Conservation (phyloP, 2,797 vertebrate species). For the Dermochelys coriacea region DNA sequence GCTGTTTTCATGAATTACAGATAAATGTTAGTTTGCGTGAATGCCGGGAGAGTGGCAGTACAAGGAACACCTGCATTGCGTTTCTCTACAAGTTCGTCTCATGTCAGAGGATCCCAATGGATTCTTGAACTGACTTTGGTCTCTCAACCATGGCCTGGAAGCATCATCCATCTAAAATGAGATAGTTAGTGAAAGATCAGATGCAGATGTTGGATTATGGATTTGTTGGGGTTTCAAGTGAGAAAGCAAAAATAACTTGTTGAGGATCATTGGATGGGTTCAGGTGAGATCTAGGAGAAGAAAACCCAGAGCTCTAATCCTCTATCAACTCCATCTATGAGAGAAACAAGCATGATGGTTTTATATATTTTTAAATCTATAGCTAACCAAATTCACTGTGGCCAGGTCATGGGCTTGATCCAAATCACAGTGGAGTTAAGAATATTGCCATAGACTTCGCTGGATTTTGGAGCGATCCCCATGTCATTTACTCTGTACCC, state of each 20-base stretch:
- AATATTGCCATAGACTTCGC: background rate
- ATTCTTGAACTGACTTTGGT: background rate
- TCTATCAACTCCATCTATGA: rapidly evolving
- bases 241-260: background rate
- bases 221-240: background rate
- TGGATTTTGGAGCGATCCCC: background rate
- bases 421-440: background rate
- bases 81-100: background rate
- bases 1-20: rapidly evolving
- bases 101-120: background rate
- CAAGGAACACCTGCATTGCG: background rate
- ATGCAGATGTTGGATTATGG: too few species aligned
- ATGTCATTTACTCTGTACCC: too few species aligned
- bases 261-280: rapidly evolving
- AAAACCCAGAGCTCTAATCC: background rate
- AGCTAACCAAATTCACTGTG: rapidly evolving
- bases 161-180: background rate
- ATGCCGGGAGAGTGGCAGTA: background rate
- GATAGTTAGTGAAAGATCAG: rapidly evolving
- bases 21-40: background rate
- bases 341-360: rapidly evolving
- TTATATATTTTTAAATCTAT: rapidly evolving
- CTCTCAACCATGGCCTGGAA: background rate
- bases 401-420: rapidly evolving
- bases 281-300: rapidly evolving